Conservation (phyloP, 2,113 vertebrate species). For the Clinocottus analis region DNA sequence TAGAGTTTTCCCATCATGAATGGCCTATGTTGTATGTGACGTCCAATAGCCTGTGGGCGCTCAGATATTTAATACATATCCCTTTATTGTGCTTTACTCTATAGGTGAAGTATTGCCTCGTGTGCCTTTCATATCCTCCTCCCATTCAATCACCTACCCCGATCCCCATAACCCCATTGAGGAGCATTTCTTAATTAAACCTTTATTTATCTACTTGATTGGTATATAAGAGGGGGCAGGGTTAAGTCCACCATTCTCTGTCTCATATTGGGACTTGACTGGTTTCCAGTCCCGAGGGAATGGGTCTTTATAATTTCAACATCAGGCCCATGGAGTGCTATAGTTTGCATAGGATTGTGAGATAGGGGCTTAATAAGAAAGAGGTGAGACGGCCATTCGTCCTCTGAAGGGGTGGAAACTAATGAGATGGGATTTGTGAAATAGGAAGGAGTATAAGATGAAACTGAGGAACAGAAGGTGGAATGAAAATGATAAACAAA, state of each 20-base stretch:
- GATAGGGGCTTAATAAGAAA: conserved; percentile 54
- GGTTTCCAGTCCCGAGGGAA: conserved; percentile 57
- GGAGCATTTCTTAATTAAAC: conserved; percentile 79
- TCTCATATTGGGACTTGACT: conserved; percentile 73
- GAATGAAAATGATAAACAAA: conserved; percentile 57
- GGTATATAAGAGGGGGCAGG: conserved; percentile 62
- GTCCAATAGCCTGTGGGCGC: conserved; percentile 62
- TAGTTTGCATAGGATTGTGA: conserved; percentile 60
- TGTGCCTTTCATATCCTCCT: conserved; percentile 40
- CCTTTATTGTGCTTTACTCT: conserved; percentile 71
- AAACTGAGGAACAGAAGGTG: conserved; percentile 29
- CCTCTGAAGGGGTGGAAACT: conserved; percentile 53
- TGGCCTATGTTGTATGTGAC: conserved; percentile 46
- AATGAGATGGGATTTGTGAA: conserved; percentile 58
- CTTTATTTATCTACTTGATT: conserved; percentile 81
- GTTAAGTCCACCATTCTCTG: conserved; percentile 63
- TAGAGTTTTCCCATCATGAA: conserved; percentile 66
- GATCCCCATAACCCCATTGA: conserved; percentile 48
- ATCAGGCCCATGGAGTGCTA: conserved; percentile 47
- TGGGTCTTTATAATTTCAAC: conserved; percentile 65
- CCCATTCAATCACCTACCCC: conserved; percentile 41
- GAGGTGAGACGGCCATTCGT: conserved; percentile 48
- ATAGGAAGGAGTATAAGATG: conserved; percentile 36
- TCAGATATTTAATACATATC: conserved; percentile 72
- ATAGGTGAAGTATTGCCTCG: conserved; percentile 58